Base-by-base conservation (phyloP, 2,113 vertebrate genomes). In the Oncorhynchus gorbuscha region DNA sequence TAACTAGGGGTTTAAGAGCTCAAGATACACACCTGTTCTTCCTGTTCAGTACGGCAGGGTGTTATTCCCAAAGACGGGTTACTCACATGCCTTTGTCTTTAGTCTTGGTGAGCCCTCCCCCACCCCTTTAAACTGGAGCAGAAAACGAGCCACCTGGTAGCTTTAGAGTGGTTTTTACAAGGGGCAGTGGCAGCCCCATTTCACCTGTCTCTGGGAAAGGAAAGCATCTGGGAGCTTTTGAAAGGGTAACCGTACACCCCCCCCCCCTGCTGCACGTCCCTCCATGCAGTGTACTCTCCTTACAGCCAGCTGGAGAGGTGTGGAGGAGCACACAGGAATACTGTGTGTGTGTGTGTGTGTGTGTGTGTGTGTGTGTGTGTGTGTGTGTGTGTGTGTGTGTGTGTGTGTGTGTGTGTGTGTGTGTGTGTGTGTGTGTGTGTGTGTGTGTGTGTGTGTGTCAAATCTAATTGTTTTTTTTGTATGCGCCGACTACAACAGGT, bases 281-380 rank as follows among this genome's bases (percentile, higher is more conserved):
- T 74, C 72, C 76, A 76, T 75, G 71, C 78, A 74, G 80, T 75
- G 18, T 66, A 76, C 79, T 76, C 71, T 77, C 69, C 73, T 83
- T 84, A 79, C 81, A 88, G 79, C 79, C 84, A 85, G 75, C 79
- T 86, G 79, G 77, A 82, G 79, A 73, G 76, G 78, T 73, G 49
- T 11, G 48, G 83, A 82, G 83, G 73, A 73, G 84, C 78, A 79
- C 51, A 83, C 76, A 32, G 39, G 11, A 59, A 28, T 7, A 28
- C 30, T 84, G 77, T 73, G 45, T 79, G 28, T 9, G 26, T 72
- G 48, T 74, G 35, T 81, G 62, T 81, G 22, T 9, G 70, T 74
- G 62, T 81, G 22, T 9, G 70, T 74, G 62, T 81, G 22, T 9
- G 70, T 74, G 62, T 81, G 22, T 9, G 70, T 74, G 62, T 81